Evolutionary conservation across 1,140 invertebrate genomes (phyloP), one percentile per base, ranked within the genome.

Genomic region (Habropoda laboriosa): DNA sequence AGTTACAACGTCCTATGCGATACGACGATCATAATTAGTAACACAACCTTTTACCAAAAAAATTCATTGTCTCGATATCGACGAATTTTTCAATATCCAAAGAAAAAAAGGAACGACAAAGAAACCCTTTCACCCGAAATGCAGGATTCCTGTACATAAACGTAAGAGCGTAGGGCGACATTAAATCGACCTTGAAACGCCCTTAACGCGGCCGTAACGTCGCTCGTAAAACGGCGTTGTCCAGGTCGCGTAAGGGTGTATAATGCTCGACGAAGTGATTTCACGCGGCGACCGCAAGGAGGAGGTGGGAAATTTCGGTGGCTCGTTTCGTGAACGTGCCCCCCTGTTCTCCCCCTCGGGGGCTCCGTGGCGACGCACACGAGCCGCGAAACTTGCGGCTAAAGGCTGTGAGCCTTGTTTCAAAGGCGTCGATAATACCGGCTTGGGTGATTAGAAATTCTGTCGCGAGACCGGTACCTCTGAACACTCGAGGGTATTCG

Each of bases 361-460:
- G 55, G 21, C 21, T 57, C n/a, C 27, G 24, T n/a, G 32, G 32
- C 21, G 58, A 10, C n/a, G 16, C 40, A 51, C n/a, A 51, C n/a
- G 27, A 21, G 30, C 42, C 57, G 35, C 57, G 76, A 72, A 78
- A 61, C 40, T 78, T 78, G 51, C 30, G 40, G 5, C 16, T 13
- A 18, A 3, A 27, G 47, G 10, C 8, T n/a, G n/a, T n/a, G 24
- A 71, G 45, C n/a, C 12, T 35, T 30, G 61, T 80, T 80, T 45
- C 78, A 63, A 85, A 83, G 78, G 66, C 61, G 81, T 63, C 77
- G 78, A 85, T 83, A 80, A 85, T 76, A 55, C 78, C 72, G n/a
- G 35, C 61, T 18, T 18, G 32, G 24, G 49, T 73, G 78, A 85
- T 85, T 83, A 80, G 70, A 75, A 85, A 82, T 83, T 80, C 70